These are phyloP conservation scores for Palythoa grandis DNA, from an alignment of 92 coral and sea anemone species.

Conservation along the genomic window DNA sequence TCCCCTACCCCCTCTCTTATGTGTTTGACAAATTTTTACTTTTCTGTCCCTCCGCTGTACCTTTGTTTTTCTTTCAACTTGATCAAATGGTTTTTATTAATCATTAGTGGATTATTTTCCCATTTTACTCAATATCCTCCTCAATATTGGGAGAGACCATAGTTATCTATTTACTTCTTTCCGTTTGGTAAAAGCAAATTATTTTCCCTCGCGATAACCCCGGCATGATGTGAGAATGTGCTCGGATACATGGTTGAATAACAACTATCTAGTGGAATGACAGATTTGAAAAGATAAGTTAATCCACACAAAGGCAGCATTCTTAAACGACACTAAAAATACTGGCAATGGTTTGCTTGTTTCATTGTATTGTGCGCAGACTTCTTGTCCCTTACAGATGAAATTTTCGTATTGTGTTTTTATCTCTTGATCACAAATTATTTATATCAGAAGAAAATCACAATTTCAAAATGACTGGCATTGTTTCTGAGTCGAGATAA, in stretches of 20 bases:
- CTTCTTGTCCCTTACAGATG: neutral
- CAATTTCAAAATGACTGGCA: neutral
- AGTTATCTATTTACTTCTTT: too few relatives aligned
- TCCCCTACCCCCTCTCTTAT: too few relatives aligned
- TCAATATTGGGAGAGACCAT: too few relatives aligned
- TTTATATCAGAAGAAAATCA: neutral
- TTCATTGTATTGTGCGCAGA: neutral
- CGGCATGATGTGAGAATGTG: neutral
- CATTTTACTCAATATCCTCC: too few relatives aligned
- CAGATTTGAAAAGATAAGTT: neutral
- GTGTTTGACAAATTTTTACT: too few relatives aligned
- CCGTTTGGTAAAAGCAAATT: too few relatives aligned
- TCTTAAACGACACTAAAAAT: neutral
- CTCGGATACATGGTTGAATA: neutral
- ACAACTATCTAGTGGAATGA: neutral
- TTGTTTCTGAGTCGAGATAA: neutral
- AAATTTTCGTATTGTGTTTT: neutral
- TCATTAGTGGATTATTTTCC: too few relatives aligned
- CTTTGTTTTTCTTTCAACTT: too few relatives aligned
- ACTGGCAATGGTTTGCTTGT: neutral
- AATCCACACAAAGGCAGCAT: neutral
- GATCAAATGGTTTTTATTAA: too few relatives aligned
- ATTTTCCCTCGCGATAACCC: neutral
- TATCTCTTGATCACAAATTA: slow-evolving; percentile 3
- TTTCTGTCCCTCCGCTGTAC: too few relatives aligned